Conservation (phyloP, 2,888 invertebrate species). For the Tachina lurida region DNA sequence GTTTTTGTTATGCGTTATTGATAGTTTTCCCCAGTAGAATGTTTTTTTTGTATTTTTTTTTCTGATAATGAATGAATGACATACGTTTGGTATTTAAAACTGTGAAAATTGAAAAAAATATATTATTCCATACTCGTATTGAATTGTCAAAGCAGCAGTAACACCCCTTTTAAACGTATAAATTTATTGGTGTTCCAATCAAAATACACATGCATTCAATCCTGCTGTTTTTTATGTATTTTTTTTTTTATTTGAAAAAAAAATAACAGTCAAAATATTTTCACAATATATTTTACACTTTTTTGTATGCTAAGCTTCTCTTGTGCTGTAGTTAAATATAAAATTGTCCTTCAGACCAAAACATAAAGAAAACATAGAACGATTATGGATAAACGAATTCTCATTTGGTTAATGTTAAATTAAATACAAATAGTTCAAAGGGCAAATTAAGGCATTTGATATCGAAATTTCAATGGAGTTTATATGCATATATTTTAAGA, state of each 20-base stretch:
- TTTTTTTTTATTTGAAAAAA: not conserved
- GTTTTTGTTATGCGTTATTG: not conserved
- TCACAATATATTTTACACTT: not conserved
- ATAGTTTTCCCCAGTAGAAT: not conserved
- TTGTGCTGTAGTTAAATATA: not conserved
- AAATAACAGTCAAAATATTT: not conserved
- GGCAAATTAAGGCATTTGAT: no score
- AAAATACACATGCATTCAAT: constrained; percentile 12
- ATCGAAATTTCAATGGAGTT: no score
- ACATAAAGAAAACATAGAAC: no score
- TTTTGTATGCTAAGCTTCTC: not conserved
- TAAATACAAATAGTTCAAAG: no score
- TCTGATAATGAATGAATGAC: constrained; percentile 43
- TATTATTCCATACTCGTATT: not conserved
- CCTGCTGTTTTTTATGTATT: constrained; percentile 28
- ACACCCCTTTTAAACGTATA: constrained; percentile 22
- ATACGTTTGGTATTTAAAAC: constrained; percentile 13
- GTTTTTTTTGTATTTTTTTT: not conserved
- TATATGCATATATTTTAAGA: no score
- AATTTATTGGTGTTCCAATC: not conserved
- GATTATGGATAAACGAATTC: no score
- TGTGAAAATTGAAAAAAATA: not conserved
- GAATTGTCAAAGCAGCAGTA: constrained; percentile 24
- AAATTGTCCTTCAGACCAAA: not conserved
- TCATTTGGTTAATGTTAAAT: no score